These are phyloP conservation scores for Diogma glabrata DNA, from an alignment of 2,888 invertebrate genomes.

Conservation along the genomic window DNA sequence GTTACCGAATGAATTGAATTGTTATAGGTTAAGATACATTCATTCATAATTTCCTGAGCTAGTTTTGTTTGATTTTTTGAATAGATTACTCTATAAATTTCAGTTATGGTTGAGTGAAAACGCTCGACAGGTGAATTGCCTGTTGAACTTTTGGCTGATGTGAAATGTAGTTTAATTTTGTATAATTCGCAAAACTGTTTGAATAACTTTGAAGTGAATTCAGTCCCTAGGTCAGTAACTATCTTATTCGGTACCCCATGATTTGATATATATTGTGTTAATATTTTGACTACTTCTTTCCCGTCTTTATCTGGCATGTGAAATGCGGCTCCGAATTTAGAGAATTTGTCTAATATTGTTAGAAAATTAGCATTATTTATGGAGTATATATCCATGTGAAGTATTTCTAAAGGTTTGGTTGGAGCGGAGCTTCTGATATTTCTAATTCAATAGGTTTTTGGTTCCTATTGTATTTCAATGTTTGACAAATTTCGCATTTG, in stretches of 20 bases:
- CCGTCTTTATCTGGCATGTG: slow-evolving; percentile 14
- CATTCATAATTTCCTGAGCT: slow-evolving; percentile 13
- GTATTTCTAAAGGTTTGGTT: slow-evolving; percentile 9
- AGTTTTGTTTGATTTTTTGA: slow-evolving; percentile 12
- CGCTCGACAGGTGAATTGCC: slow-evolving; percentile 17
- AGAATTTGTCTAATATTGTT: slow-evolving; percentile 14
- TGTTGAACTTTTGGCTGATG: slow-evolving; percentile 14
- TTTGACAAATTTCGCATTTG: slow-evolving; percentile 13
- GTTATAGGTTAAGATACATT: slow-evolving; percentile 11
- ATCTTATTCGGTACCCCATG: slow-evolving; percentile 12
- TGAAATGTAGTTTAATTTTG: slow-evolving; percentile 12
- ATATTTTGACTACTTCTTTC: slow-evolving; percentile 12
- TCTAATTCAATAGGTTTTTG: background rate
- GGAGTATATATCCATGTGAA: slow-evolving; percentile 14
- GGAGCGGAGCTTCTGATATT: background rate
- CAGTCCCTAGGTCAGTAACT: slow-evolving; percentile 12
- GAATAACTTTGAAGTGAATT: slow-evolving; percentile 12
- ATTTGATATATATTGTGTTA: slow-evolving; percentile 13
- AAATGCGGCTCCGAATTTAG: slow-evolving; percentile 13
- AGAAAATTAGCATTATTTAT: slow-evolving; percentile 13
- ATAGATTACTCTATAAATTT: slow-evolving; percentile 14
- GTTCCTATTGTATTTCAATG: slow-evolving; percentile 12
- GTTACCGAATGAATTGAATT: slow-evolving; percentile 14
- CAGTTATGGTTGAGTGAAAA: slow-evolving; percentile 16
- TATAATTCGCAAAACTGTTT: slow-evolving; percentile 10